Evolutionary conservation across 2,888 invertebrate genomes (phyloP), one percentile per base, ranked within the genome.

Genomic region (Acrobasis consociella): DNA sequence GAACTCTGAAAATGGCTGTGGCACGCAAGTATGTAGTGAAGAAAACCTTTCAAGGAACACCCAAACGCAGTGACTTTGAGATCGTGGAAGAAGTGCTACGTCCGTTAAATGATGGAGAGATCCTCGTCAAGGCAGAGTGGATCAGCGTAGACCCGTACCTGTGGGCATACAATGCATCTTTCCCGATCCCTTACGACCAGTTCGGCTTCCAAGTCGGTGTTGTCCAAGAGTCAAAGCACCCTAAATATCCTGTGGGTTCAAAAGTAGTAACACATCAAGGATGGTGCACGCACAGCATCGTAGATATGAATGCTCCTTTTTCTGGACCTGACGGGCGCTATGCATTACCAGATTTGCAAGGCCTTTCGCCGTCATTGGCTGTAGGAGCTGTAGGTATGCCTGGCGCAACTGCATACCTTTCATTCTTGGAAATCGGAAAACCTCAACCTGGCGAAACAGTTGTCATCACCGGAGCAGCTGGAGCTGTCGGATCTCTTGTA

Each of bases 381-480:
- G 72, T 95, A 0, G 95, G 95, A 22, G 88, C 93, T 7, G 79
- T 95, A 1, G 95, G 95, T 64, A 95, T 95, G 94, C 94, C 95
- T 10, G 96, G 95, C 88, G 94, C 93, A 49, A 94, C 96, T 0
- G 96, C 96, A 0, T 95, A 95, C 75, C 96, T 95, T 77, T 96
- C 96, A 1, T 87, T 96, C 11, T 72, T 94, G 52, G 94, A 96
- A 64, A 72, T 96, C 17, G 96, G 96, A 72, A 81, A 95, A 55
- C 95, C 96, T 0, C 94, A 95, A 81, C 72, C 90, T 1, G 96
- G 95, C 0, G 95, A 96, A 75, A 95, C 94, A 0, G 93, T 96
- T 0, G 94, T 96, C 0, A 94, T 96, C 2, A 94, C 94, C 3
- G 94, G 94, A 0, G 96, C 96, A 5, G 96, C 95, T 0, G 96